Evolutionary conservation across 2,113 vertebrate species (phyloP), one percentile per base, ranked within the genome.

Genomic region (Cyphotilapia sp.): DNA sequence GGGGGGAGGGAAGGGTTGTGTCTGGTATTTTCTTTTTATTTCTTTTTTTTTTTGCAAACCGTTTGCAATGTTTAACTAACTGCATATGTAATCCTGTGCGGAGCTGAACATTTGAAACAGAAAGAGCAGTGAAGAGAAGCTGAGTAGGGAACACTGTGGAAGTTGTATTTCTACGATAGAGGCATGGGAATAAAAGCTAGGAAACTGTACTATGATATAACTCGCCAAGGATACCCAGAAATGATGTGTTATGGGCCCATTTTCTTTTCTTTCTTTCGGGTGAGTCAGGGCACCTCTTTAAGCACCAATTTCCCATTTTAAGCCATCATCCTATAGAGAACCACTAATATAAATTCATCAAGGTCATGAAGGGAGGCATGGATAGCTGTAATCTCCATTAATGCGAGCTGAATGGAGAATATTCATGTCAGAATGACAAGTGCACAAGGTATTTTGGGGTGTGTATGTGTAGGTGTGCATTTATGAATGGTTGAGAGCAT

Each of bases 351-450:
- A 81, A 89, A 63, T 82, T 78, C 82, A 89, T 80, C 81, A 89
- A 89, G 83, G 88, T 91, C 89, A 80, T 16, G 49, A 61, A 87
- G 35, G 17, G 56, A 84, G 59, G 40, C 59, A 29, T 88, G 81
- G 83, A 90, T 87, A 80, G 63, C 85, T 88, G 51, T 40, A 88
- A 91, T 88, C 85, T 91, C 47, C 83, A 80, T 83, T 89, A 84
- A 91, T 87, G 56, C 29, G 84, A 71, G 74, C 57, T 81, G 76
- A 90, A 86, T 89, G 69, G 76, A 88, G 83, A 88, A 57, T 61
- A 57, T 80, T 74, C 38, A 69, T 83, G 80, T 86, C 54, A 83
- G 38, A 80, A 81, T 82, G 88, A 88, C 84, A 13, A 38, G 51
- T 82, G 78, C 29, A 85, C 24, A 42, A 82, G 76, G 47, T 40